phyloP scores from a whole-genome alignment of 2,888 invertebrate genomes.

The Eupithecia insigniata region DNA sequence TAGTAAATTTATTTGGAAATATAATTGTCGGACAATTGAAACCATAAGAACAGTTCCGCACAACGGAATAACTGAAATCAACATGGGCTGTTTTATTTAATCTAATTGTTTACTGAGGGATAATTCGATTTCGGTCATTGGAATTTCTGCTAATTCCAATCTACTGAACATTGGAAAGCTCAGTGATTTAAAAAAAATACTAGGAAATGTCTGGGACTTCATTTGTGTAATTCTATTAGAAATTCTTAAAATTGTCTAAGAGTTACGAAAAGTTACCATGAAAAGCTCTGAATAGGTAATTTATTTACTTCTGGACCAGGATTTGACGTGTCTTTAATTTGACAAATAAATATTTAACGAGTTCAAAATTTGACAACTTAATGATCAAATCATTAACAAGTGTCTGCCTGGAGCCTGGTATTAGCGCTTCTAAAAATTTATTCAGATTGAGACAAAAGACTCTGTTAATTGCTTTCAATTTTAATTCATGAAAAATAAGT shows the following conservation, averaged over 20 bases:
- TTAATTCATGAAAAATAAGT: neutral
- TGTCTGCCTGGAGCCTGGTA: too few relatives aligned
- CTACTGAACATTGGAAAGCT: neutral
- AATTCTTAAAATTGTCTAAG: too few relatives aligned
- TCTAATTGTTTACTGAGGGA: neutral
- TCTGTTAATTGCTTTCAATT: neutral
- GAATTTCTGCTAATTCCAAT: neutral
- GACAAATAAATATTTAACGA: too few relatives aligned
- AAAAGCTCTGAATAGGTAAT: too few relatives aligned
- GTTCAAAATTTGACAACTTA: too few relatives aligned
- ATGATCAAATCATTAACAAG: too few relatives aligned
- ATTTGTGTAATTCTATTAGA: neutral
- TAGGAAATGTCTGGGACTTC: neutral
- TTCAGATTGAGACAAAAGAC: neutral
- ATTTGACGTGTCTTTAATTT: too few relatives aligned
- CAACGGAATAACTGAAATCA: neutral
- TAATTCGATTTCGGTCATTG: constrained; percentile 1
- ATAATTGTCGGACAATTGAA: neutral
- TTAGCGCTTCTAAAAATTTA: neutral
- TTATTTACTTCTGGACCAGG: too few relatives aligned
- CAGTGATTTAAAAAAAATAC: neutral
- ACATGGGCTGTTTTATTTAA: neutral
- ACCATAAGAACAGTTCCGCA: neutral
- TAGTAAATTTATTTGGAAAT: neutral
- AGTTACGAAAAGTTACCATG: too few relatives aligned